Conservation (phyloP, 2,888 invertebrate species). For the Mechanitis messenoides region DNA sequence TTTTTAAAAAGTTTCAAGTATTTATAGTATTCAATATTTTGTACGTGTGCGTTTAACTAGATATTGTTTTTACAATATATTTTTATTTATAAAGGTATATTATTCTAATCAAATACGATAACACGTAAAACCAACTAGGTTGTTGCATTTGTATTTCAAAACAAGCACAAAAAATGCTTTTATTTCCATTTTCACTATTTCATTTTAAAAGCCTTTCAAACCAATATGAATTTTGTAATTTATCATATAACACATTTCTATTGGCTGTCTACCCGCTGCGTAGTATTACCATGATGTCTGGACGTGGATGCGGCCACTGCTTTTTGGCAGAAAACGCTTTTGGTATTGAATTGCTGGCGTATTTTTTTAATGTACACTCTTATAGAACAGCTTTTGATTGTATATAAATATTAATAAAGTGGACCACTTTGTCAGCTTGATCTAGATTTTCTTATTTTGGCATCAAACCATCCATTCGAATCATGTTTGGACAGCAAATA, state of each 20-base stretch:
- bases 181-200: constrained; percentile 10
- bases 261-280: constrained; percentile 31
- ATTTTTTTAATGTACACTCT: too few species aligned
- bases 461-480: too few species aligned
- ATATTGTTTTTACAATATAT: too few species aligned
- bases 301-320: neutral
- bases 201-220: constrained; percentile 17
- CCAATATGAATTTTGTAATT: constrained; percentile 10
- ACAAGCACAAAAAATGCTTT: constrained; percentile 9
- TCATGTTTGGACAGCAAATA: too few species aligned
- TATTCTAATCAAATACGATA: neutral
- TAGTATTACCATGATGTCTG: constrained; percentile 24
- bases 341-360: constrained; percentile 13
- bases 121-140: neutral
- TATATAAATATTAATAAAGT: too few species aligned
- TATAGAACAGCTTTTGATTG: too few species aligned
- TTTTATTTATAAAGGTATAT: too few species aligned
- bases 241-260: constrained; percentile 23
- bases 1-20: too few species aligned
- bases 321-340: constrained; percentile 8
- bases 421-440: too few species aligned
- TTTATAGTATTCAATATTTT: too few species aligned
- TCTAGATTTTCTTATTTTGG: too few species aligned
- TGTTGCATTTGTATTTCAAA: neutral
- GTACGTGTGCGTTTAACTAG: too few species aligned